Evolutionary conservation across 2,888 invertebrate species (phyloP).

Genomic region (Apantesis nais): DNA sequence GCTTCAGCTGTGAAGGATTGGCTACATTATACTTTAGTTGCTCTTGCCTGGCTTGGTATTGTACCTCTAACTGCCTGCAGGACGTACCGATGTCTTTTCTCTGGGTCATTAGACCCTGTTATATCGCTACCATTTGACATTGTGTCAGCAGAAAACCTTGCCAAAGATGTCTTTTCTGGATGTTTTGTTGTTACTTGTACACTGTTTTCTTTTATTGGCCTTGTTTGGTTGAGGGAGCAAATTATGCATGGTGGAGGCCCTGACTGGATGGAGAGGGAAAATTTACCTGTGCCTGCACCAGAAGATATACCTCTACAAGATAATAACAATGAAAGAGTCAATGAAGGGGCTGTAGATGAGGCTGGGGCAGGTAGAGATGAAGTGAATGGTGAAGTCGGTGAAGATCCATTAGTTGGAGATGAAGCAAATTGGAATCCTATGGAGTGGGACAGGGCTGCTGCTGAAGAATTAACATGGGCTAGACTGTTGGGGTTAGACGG

Average conservation of each 20-base stretch:
- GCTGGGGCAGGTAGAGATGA: slow-evolving; percentile 69
- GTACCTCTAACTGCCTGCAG: slow-evolving; percentile 98
- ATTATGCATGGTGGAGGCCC: slow-evolving; percentile 98
- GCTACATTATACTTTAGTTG: slow-evolving; percentile 98
- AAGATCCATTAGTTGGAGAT: slow-evolving; percentile 88
- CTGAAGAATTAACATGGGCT: slow-evolving; percentile 99
- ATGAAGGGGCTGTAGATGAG: slow-evolving; percentile 70
- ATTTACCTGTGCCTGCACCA: slow-evolving; percentile 79
- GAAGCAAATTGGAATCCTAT: slow-evolving; percentile 99
- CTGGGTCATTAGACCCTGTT: slow-evolving; percentile 94
- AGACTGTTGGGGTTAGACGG: slow-evolving; percentile 97
- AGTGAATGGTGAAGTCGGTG: slow-evolving; percentile 70
- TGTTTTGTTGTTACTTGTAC: slow-evolving; percentile 99
- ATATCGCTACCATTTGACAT: slow-evolving; percentile 96
- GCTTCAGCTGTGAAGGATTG: slow-evolving; percentile 97
- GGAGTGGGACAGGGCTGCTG: slow-evolving; percentile 99
- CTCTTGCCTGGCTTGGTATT: slow-evolving; percentile 98
- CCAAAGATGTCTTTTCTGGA: slow-evolving; percentile 97
- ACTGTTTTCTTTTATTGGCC: slow-evolving; percentile 96
- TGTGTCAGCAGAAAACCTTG: slow-evolving; percentile 96
- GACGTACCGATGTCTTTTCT: slow-evolving; percentile 96
- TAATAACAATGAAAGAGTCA: slow-evolving; percentile 80
- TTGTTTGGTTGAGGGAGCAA: slow-evolving; percentile 99
- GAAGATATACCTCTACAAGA: slow-evolving; percentile 77
- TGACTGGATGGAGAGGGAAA: slow-evolving; percentile 95